Evolutionary conservation across 2,797 vertebrate species (phyloP).

Genomic region (Amblyopsis hoosieri): DNA sequence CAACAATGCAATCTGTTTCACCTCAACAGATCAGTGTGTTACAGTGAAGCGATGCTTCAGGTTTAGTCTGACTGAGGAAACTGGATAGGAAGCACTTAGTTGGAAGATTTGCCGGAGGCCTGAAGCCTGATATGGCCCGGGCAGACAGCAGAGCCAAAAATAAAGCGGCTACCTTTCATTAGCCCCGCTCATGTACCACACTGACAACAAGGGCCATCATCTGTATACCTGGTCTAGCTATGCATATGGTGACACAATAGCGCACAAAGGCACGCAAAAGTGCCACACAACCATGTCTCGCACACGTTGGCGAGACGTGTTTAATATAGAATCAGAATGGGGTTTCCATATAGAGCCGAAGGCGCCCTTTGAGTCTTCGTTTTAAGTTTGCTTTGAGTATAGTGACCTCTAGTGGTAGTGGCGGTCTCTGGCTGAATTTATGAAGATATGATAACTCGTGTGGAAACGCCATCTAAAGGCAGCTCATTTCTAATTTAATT

Average conservation of each 20-base stretch:
- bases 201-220: background rate
- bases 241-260: background rate
- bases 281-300: too few relatives aligned
- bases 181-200: background rate
- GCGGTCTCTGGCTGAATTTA: background rate
- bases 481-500: too few relatives aligned
- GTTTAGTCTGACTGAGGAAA: conserved; percentile 29
- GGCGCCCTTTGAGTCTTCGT: background rate
- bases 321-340: background rate
- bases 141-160: conserved; percentile 17
- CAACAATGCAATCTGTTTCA: conserved; percentile 3
- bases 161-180: conserved; percentile 7
- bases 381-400: conserved; percentile 33
- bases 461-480: too few relatives aligned
- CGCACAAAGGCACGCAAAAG: too few relatives aligned
- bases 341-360: background rate
- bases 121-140: conserved; percentile 30
- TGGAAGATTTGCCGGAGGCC: conserved; percentile 25
- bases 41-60: conserved; percentile 1
- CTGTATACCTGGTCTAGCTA: conserved; percentile 6
- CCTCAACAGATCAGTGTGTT: background rate
- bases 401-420: conserved; percentile 36
- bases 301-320: too few relatives aligned
- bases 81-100: conserved; percentile 24
- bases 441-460: too few relatives aligned